Evolutionary conservation across 2,888 invertebrate species (phyloP).

Genomic region (Brachycybe producta): DNA sequence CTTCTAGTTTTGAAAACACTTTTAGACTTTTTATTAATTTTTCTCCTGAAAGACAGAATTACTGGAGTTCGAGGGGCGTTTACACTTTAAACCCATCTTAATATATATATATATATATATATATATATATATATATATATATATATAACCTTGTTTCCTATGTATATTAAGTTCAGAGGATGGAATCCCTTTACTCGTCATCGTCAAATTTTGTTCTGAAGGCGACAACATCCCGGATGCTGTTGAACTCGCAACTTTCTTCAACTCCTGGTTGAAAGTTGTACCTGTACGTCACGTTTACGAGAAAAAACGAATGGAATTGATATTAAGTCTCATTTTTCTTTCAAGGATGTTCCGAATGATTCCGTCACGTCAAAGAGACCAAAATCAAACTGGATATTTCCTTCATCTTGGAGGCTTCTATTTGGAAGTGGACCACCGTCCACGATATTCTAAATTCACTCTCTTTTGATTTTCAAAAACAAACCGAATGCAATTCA

Average conservation of each 20-base stretch:
- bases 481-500: no score
- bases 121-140: no score
- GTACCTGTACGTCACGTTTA: slow-evolving; percentile 34
- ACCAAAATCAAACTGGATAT: background rate
- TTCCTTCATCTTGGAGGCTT: slow-evolving; percentile 2
- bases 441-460: no score
- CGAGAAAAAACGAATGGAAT: background rate
- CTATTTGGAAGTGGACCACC: slow-evolving; percentile 6
- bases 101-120: background rate
- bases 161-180: slow-evolving; percentile 26
- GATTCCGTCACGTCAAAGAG: no score
- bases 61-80: no score
- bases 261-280: slow-evolving; percentile 43
- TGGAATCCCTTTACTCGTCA: slow-evolving; percentile 45
- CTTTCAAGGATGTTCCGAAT: no score
- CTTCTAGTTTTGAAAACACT: background rate
- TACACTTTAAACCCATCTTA: no score
- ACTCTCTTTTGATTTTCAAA: no score
- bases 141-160: slow-evolving; percentile 4
- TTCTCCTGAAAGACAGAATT: no score
- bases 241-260: slow-evolving; percentile 46
- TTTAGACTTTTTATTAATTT: background rate
- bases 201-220: slow-evolving; percentile 69
- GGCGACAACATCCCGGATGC: slow-evolving; percentile 76
- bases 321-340: background rate